Evolutionary conservation across 1,140 invertebrate genomes (phyloP).

Genomic region (Aphelenchoides besseyi): DNA sequence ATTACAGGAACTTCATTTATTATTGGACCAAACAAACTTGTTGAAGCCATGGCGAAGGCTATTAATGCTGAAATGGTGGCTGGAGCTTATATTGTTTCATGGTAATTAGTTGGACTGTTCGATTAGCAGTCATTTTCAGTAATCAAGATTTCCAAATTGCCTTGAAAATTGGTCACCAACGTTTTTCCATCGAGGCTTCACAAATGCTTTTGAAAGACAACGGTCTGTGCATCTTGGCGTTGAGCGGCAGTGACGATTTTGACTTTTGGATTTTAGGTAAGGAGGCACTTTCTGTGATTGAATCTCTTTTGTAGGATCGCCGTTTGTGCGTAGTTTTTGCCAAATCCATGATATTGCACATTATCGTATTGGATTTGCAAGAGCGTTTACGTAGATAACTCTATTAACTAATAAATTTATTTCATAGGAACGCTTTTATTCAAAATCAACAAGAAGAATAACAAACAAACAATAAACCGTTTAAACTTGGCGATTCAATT

Average conservation of each 20-base stretch:
- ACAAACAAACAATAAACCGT: neutral
- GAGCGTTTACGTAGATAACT: neutral
- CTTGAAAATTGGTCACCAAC: neutral
- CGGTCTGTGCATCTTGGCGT: neutral
- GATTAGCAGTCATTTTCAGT: neutral
- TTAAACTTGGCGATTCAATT: neutral
- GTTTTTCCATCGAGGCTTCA: neutral
- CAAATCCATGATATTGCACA: conserved; percentile 16
- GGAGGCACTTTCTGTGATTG: neutral
- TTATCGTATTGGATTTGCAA: neutral
- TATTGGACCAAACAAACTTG: neutral
- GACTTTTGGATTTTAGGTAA: conserved; percentile 6
- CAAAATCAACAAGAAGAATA: neutral
- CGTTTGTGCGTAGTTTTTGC: neutral
- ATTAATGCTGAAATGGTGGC: neutral
- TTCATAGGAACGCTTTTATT: too few relatives aligned
- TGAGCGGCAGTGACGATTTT: conserved; percentile 8
- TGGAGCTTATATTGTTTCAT: neutral
- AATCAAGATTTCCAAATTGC: neutral
- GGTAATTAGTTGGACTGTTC: neutral
- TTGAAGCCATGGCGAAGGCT: neutral
- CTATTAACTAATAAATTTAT: too few relatives aligned
- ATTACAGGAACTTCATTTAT: conserved; percentile 19
- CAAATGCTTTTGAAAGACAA: conserved; percentile 11
- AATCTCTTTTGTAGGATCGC: neutral